Percentiles rank a stretch among this genome's conserved stretches.
phyloP scores from a whole-genome alignment of 1,140 invertebrate species.

The Ips nitidus region DNA sequence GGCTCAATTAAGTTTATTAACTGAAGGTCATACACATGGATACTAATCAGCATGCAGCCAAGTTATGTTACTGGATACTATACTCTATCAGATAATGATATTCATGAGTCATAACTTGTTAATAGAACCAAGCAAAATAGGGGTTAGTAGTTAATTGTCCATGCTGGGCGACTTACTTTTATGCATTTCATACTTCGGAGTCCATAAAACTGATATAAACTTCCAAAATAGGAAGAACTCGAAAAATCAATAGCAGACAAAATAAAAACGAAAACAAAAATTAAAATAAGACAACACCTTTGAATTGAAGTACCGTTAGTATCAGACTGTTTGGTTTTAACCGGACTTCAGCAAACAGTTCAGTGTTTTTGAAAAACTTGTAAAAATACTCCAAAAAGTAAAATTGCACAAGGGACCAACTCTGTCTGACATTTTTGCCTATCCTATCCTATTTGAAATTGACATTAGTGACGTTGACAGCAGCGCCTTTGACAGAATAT shows the following conservation, averaged over 20 bases:
- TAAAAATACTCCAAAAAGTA: no score
- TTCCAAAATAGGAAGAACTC: conserved; percentile 3
- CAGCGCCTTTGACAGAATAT: no score
- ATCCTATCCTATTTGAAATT: no score
- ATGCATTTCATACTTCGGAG: conserved; percentile 12
- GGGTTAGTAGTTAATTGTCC: not conserved
- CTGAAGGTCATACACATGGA: not conserved
- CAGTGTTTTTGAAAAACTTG: no score
- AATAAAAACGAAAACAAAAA: not conserved
- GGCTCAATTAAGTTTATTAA: not conserved
- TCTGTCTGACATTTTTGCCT: no score
- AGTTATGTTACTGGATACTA: not conserved
- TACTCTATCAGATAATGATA: not conserved
- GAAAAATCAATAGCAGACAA: conserved; percentile 5
- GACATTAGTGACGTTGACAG: no score
- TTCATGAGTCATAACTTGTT: conserved; percentile 2
- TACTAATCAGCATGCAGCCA: conserved; percentile 3
- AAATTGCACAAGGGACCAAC: no score
- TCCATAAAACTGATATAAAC: not conserved
- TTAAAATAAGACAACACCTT: not conserved
- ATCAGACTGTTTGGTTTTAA: no score
- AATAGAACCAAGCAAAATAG: not conserved
- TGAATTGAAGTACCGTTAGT: no score
- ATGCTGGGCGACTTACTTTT: conserved; percentile 6
- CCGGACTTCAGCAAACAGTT: no score